Conservation (phyloP, 2,797 vertebrate species). For the Gambelia wislizenii region DNA sequence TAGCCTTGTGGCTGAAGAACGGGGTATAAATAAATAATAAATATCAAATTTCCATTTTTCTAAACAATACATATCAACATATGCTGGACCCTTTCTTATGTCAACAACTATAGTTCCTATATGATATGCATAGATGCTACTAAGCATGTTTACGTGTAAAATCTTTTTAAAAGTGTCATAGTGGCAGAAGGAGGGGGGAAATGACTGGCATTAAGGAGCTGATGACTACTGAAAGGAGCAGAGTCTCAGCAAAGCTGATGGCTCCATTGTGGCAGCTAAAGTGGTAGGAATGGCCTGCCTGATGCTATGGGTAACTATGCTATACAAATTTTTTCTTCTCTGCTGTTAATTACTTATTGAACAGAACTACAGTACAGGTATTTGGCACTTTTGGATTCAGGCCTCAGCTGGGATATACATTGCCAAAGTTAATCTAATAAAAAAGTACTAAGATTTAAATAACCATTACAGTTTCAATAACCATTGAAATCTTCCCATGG, state of each 20-base stretch:
- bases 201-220: not conserved
- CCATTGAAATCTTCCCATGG: conserved; percentile 63
- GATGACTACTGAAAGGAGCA: conserved; percentile 10
- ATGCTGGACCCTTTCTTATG: not conserved
- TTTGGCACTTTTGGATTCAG: not conserved
- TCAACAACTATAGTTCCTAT: not conserved
- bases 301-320: not conserved
- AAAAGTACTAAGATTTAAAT: not conserved
- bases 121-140: not conserved
- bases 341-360: conserved; percentile 3
- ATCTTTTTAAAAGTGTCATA: not conserved
- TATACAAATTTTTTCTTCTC: not conserved
- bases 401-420: not conserved
- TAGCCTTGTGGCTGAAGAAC: too few relatives aligned
- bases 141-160: not conserved
- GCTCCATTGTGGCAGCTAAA: not conserved
- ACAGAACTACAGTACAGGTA: too few relatives aligned
- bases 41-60: too few relatives aligned
- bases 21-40: too few relatives aligned
- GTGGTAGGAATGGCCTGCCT: not conserved
- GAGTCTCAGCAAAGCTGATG: not conserved
- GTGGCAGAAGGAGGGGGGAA: not conserved
- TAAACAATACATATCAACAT: not conserved
- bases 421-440: not conserved
- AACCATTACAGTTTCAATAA: conserved; percentile 4